Evolutionary conservation across 2,888 invertebrate genomes (phyloP).

Genomic region (Clostera curtula): DNA sequence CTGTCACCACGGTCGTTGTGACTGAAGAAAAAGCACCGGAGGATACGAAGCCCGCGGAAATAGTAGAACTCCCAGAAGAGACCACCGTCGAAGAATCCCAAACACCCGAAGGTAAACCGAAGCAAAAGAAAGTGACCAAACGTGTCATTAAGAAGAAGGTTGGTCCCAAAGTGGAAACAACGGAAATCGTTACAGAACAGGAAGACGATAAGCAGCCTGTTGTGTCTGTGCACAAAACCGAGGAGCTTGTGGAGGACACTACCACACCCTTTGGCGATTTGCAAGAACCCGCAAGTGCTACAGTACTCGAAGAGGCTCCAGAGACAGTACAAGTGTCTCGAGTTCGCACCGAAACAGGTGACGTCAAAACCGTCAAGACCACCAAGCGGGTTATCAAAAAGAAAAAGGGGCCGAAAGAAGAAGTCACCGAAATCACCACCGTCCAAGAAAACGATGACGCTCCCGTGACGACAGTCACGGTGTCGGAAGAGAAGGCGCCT

Average conservation of each 20-base stretch:
- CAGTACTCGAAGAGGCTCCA: slow-evolving; percentile 3
- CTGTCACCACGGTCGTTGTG: slow-evolving; percentile 2
- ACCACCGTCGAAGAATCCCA: slow-evolving; percentile 1
- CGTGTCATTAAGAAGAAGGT: slow-evolving; percentile 26
- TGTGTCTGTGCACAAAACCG: slow-evolving; percentile 3
- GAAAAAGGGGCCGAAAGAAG: slow-evolving; percentile 34
- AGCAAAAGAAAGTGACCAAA: slow-evolving; percentile 20
- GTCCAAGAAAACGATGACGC: slow-evolving; percentile 39
- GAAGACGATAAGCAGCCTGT: slow-evolving; percentile 4
- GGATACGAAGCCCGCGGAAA: neutral
- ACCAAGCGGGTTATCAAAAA: slow-evolving; percentile 36
- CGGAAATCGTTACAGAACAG: slow-evolving; percentile 9
- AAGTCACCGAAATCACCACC: slow-evolving; percentile 38
- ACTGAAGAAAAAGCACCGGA: slow-evolving; percentile 1
- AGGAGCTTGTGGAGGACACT: slow-evolving; percentile 3
- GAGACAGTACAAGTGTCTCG: slow-evolving; percentile 5
- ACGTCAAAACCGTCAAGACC: slow-evolving; percentile 3
- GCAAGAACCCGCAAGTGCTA: neutral
- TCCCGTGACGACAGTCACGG: slow-evolving; percentile 4
- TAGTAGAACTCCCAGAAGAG: slow-evolving; percentile 5
- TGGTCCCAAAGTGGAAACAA: slow-evolving; percentile 22
- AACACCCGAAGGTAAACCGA: slow-evolving; percentile 12
- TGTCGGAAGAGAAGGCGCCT: slow-evolving; percentile 1
- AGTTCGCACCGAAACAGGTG: slow-evolving; percentile 3
- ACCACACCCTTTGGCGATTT: slow-evolving; percentile 2